These are phyloP conservation scores for Capromys pilorides DNA, from an alignment of 2,797 vertebrate genomes.

Conservation along the genomic window DNA sequence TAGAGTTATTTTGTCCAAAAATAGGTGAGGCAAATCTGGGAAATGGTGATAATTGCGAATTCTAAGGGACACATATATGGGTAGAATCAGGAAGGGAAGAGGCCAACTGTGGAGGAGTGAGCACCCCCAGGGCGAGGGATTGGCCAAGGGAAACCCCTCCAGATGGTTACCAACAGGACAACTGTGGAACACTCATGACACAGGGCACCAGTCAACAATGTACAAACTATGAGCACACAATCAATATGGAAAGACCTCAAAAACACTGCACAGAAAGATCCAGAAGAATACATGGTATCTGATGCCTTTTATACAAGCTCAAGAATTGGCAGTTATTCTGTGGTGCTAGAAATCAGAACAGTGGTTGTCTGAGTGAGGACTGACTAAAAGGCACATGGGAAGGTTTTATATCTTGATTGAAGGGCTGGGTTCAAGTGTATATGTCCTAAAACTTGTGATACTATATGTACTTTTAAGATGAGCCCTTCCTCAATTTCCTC, in stretches of 20 bases:
- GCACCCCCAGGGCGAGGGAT: not conserved
- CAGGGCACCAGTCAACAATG: not conserved
- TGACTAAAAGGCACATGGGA: not conserved
- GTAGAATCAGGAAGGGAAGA: too few relatives aligned
- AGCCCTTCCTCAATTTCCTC: not conserved
- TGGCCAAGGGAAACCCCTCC: not conserved
- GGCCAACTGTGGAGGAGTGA: not conserved
- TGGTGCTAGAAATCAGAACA: not conserved
- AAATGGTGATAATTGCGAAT: not conserved
- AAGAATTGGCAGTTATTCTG: not conserved
- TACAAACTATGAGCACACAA: not conserved
- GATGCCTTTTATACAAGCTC: not conserved
- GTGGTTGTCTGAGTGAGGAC: not conserved
- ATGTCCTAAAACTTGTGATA: not conserved
- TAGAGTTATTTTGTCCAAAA: not conserved
- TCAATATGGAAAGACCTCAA: not conserved
- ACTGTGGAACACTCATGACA: not conserved
- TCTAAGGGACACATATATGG: not conserved
- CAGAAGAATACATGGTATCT: not conserved
- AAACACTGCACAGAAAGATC: not conserved
- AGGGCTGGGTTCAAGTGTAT: not conserved
- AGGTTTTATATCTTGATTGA: not conserved
- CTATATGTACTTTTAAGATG: not conserved
- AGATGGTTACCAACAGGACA: not conserved
- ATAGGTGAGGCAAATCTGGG: not conserved